phyloP scores from a whole-genome alignment of 2,797 vertebrate genomes.

The Pangasius macronema region DNA sequence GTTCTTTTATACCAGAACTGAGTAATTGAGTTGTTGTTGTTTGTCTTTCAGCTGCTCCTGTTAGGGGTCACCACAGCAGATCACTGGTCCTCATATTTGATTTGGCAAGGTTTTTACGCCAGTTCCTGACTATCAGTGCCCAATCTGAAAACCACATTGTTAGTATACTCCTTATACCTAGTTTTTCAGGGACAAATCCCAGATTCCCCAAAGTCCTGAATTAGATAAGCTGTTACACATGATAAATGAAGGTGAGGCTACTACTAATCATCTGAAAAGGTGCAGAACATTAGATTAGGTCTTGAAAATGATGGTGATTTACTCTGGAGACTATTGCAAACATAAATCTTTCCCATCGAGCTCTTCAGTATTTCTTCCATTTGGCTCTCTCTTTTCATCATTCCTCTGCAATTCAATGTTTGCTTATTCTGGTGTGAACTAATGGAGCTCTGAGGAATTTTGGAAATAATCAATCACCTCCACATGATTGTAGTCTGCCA shows the following conservation, averaged over 20 bases:
- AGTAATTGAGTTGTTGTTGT: neutral
- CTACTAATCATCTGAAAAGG: neutral
- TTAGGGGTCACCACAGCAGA: too few relatives aligned
- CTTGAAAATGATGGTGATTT: conserved; percentile 5
- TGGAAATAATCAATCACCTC: neutral
- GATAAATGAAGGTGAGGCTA: neutral
- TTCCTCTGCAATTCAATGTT: neutral
- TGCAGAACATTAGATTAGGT: neutral
- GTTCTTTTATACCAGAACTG: neutral
- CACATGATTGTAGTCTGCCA: neutral
- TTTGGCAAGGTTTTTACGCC: too few relatives aligned
- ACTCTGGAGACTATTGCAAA: neutral
- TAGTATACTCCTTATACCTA: neutral
- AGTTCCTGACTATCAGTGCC: neutral
- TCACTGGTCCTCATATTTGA: too few relatives aligned
- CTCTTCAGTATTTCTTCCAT: neutral
- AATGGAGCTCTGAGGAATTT: neutral
- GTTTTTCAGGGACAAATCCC: neutral
- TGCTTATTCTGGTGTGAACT: neutral
- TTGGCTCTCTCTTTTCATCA: neutral
- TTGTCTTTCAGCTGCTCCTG: too few relatives aligned
- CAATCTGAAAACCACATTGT: neutral
- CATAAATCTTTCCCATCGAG: neutral
- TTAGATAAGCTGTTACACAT: neutral
- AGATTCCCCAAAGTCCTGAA: neutral